These are phyloP conservation scores for Thrips palmi DNA, from an alignment of 1,140 invertebrate species.

Conservation along the genomic window DNA sequence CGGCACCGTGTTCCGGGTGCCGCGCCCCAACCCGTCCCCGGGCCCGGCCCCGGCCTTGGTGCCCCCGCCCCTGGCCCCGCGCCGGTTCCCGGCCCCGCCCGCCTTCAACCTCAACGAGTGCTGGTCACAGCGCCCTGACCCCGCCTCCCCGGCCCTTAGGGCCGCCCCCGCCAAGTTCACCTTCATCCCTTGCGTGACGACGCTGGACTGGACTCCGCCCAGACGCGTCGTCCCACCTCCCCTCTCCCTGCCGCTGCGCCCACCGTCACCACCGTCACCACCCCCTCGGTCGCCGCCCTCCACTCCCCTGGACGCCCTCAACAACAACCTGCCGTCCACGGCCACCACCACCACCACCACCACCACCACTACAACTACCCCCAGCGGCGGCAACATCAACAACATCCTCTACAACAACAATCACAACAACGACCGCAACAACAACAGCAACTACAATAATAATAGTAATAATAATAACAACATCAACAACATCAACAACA, in stretches of 20 bases:
- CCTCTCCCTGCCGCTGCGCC: conserved; percentile 20
- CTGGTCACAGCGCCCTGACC: too few species aligned
- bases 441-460: too few species aligned
- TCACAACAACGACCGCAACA: conserved; percentile 14
- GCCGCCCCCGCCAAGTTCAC: too few species aligned
- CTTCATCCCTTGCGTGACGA: conserved; percentile 11
- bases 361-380: conserved; percentile 29
- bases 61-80: too few species aligned
- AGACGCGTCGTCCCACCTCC: conserved; percentile 19
- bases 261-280: conserved; percentile 18
- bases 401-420: conserved; percentile 21
- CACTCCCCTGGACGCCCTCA: conserved; percentile 12
- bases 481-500: conserved; percentile 16
- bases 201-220: conserved; percentile 22
- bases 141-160: too few species aligned
- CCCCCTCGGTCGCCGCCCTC: conserved; percentile 11
- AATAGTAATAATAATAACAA: background rate
- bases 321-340: conserved; percentile 14
- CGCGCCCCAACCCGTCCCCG: too few species aligned
- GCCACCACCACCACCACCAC: conserved; percentile 22
- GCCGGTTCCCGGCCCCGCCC: too few species aligned
- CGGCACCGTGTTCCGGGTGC: too few species aligned
- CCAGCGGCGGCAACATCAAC: conserved; percentile 25
- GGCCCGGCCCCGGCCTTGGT: too few species aligned
- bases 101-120: too few species aligned